phyloP scores from a whole-genome alignment of 2,888 invertebrate species.

The Eurois occulta region DNA sequence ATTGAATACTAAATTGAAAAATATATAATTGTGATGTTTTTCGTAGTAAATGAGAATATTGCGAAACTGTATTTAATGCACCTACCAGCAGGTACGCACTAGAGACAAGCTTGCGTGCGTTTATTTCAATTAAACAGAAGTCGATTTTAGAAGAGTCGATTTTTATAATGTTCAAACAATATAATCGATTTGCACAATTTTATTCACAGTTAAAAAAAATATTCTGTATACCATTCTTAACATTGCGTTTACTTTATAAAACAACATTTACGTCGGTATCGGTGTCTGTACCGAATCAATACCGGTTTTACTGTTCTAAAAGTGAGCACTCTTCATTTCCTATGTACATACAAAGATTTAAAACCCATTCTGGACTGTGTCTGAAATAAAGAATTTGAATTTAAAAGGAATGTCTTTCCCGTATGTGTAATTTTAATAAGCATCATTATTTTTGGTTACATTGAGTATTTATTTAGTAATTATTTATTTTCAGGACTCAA shows the following conservation, averaged over 20 bases:
- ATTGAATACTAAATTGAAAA: conserved; percentile 20
- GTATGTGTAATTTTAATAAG: no score
- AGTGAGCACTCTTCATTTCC: neutral
- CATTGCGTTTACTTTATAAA: neutral
- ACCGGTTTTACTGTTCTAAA: neutral
- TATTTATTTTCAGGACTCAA: neutral
- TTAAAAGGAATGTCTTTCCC: no score
- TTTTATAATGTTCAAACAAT: neutral
- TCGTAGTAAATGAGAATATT: conserved; percentile 25
- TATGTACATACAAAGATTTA: no score
- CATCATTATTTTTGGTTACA: neutral
- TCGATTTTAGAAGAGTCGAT: conserved; percentile 1
- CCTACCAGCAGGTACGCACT: conserved; percentile 52
- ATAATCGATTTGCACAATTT: neutral
- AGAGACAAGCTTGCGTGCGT: conserved; percentile 30
- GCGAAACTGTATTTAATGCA: neutral
- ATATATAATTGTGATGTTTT: conserved; percentile 41
- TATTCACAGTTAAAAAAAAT: neutral
- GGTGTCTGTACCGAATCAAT: neutral
- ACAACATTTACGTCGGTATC: neutral
- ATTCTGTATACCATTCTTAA: neutral
- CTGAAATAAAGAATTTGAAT: no score
- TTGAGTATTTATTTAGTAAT: no score
- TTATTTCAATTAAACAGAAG: neutral
- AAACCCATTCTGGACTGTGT: no score